phyloP scores from a whole-genome alignment of 2,797 vertebrate genomes.

The Poecilia gillii region DNA sequence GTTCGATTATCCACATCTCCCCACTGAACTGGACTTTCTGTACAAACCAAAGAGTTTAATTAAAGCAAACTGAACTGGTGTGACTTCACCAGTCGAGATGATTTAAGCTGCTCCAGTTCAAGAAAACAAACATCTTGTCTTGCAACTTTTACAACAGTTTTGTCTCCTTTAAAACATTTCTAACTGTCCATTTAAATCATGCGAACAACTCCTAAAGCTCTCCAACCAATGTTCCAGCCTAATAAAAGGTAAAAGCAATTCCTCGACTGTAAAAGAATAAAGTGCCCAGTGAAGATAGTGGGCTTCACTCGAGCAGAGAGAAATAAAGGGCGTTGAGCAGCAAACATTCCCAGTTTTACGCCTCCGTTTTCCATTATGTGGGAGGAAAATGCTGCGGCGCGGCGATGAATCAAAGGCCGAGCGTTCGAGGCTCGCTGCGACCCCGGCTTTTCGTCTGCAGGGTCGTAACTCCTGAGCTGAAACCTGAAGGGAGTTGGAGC shows the following conservation, averaged over 20 bases:
- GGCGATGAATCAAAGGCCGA: constrained; percentile 54
- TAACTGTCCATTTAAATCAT: not conserved
- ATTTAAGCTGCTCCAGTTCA: not conserved
- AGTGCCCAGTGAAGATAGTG: constrained; percentile 8
- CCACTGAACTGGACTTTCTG: too few relatives aligned
- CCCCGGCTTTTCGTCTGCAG: constrained; percentile 38
- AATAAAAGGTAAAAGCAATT: constrained; percentile 16
- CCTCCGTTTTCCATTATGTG: constrained; percentile 54
- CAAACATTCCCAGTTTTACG: constrained; percentile 27
- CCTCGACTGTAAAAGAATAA: not conserved
- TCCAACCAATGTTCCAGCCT: not conserved
- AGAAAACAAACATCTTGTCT: not conserved
- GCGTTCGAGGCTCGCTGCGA: constrained; percentile 4
- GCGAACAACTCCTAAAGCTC: not conserved
- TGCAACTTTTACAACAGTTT: not conserved
- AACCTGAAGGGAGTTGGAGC: constrained; percentile 46
- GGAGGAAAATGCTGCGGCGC: constrained; percentile 41
- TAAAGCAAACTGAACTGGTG: too few relatives aligned
- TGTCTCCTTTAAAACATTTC: not conserved
- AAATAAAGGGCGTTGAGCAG: constrained; percentile 38
- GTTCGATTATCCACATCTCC: too few relatives aligned
- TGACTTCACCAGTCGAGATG: too few relatives aligned
- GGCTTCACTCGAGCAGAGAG: constrained; percentile 34
- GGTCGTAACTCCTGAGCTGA: constrained; percentile 55
- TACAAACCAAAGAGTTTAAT: too few relatives aligned